phyloP scores from a whole-genome alignment of 2,113 vertebrate species.

The Apodemus speciosus region DNA sequence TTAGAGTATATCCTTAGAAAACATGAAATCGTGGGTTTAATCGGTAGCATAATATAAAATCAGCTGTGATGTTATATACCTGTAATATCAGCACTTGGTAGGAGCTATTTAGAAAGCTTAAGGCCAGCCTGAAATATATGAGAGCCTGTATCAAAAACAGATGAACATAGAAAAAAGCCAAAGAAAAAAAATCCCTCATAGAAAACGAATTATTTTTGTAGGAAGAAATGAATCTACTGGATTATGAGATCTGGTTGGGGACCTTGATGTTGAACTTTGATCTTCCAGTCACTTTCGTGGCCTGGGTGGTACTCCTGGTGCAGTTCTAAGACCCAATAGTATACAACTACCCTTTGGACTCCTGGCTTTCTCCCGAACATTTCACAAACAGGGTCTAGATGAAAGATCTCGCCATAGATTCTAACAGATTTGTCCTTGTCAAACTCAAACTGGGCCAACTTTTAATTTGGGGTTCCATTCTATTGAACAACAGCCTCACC shows the following conservation, averaged over 20 bases:
- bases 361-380: neutral
- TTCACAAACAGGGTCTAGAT: neutral
- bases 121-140: neutral
- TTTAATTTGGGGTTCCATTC: constrained; percentile 17
- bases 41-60: neutral
- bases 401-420: neutral
- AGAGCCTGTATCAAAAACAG: neutral
- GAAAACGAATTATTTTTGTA: neutral
- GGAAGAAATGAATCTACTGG: neutral
- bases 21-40: neutral
- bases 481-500: neutral
- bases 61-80: neutral
- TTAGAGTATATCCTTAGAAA: neutral
- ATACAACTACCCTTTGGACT: neutral
- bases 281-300: neutral
- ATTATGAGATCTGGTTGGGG: neutral
- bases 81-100: neutral
- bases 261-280: neutral
- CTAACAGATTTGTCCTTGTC: neutral
- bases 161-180: neutral
- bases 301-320: neutral
- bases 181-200: neutral
- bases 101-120: neutral
- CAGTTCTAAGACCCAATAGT: neutral
- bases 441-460: neutral